Evolutionary conservation across 2,888 invertebrate genomes (phyloP).

Genomic region (Kuschelorhynchus macadamiae): DNA sequence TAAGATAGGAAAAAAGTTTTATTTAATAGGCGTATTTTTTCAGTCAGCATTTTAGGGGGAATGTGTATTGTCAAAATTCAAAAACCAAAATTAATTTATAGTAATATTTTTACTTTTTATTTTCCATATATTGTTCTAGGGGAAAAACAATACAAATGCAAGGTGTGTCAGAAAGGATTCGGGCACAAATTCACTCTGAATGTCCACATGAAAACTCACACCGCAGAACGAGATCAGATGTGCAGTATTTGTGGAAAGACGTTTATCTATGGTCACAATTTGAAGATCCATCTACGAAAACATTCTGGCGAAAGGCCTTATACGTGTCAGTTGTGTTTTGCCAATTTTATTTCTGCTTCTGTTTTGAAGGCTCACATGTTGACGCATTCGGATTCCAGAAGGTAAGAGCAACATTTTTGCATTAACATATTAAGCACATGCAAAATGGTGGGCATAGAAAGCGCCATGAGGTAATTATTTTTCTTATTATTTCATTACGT

Average conservation of each 20-base stretch:
- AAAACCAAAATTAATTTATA: too few species aligned
- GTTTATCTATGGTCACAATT: constrained; percentile 61
- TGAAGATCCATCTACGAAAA: constrained; percentile 60
- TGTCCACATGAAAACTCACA: constrained; percentile 61
- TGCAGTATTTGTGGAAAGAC: constrained; percentile 63
- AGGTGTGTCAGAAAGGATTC: constrained; percentile 60
- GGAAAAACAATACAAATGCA: constrained; percentile 59
- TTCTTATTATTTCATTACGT: too few species aligned
- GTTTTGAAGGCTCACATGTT: constrained; percentile 51
- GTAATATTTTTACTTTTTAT: too few species aligned
- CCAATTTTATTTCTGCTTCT: constrained; percentile 55
- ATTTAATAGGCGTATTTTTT: too few species aligned
- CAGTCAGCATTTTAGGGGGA: too few species aligned
- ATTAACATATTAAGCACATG: too few species aligned
- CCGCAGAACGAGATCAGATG: constrained; percentile 60
- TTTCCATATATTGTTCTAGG: too few species aligned
- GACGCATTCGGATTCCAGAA: constrained; percentile 54
- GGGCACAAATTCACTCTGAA: constrained; percentile 59
- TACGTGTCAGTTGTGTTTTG: constrained; percentile 57
- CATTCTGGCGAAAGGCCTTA: constrained; percentile 64
- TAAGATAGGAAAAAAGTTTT: too few species aligned
- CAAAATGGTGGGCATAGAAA: too few species aligned
- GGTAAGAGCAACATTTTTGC: too few species aligned
- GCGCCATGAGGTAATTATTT: too few species aligned
- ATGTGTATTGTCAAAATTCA: too few species aligned